A percentile compares a stretch with the other conserved stretches of the same genome.
Evolutionary conservation across 2,113 vertebrate species (phyloP).

Genomic region (Rhizomys pruinosus): DNA sequence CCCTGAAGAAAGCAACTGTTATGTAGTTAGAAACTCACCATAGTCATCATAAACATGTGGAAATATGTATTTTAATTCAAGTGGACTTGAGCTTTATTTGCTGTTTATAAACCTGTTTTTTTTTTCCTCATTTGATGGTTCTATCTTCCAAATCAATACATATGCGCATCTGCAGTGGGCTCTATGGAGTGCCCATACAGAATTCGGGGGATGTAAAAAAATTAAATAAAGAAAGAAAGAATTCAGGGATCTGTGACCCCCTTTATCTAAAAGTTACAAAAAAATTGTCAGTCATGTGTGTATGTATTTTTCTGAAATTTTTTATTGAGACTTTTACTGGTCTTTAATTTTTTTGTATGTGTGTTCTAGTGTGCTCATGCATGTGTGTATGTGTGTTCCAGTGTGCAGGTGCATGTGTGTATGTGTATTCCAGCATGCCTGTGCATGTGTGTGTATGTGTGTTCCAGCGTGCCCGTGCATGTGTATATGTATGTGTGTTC

Average conservation of each 20-base stretch:
- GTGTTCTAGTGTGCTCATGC: too few relatives aligned
- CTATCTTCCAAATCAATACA: background rate
- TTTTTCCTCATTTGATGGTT: conserved; percentile 21
- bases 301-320: background rate
- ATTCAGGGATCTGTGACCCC: background rate
- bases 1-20: background rate
- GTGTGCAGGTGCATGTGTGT: too few relatives aligned
- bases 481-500: too few relatives aligned
- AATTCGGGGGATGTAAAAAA: background rate
- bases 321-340: background rate
- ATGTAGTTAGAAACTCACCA: background rate
- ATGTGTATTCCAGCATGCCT: too few relatives aligned
- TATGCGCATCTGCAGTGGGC: background rate
- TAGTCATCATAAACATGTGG: background rate
- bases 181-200: background rate
- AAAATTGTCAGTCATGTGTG: background rate
- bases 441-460: too few relatives aligned
- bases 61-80: conserved; percentile 2
- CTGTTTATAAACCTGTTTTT: background rate
- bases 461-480: too few relatives aligned
- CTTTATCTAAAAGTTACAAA: background rate
- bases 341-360: too few relatives aligned
- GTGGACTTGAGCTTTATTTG: background rate
- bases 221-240: too few relatives aligned
- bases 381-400: too few relatives aligned